Percentiles rank a stretch among this genome's conserved stretches.
Conservation (phyloP, 1,140 invertebrate species). For the Orius insidiosus region DNA sequence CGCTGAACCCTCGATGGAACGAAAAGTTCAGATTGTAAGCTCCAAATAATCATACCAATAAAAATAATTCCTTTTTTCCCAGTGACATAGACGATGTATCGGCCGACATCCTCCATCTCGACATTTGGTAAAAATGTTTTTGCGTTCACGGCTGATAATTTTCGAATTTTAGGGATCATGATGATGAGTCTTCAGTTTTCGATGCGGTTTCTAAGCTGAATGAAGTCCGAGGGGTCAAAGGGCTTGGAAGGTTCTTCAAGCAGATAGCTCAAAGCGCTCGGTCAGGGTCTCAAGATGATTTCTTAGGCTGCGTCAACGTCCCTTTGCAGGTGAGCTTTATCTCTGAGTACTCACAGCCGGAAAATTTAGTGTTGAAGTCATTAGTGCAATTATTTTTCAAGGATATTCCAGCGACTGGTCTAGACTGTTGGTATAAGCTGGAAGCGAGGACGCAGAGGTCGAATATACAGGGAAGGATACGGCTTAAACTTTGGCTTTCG, state of each 20-base stretch:
- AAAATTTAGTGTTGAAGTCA: no score
- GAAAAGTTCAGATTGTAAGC: slow-evolving; percentile 94
- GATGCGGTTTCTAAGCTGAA: slow-evolving; percentile 89
- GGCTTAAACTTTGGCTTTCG: slow-evolving; percentile 74
- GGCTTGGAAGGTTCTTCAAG: slow-evolving; percentile 85
- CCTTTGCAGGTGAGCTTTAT: slow-evolving; percentile 37
- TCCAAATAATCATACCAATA: neutral
- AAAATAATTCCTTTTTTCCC: slow-evolving; percentile 13
- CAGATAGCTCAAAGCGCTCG: slow-evolving; percentile 90
- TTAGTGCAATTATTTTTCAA: slow-evolving; percentile 24
- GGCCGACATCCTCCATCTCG: slow-evolving; percentile 73
- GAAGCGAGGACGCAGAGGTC: slow-evolving; percentile 77
- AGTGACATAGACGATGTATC: slow-evolving; percentile 83
- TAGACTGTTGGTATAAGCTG: slow-evolving; percentile 79
- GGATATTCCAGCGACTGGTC: slow-evolving; percentile 82
- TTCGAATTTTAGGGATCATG: slow-evolving; percentile 56
- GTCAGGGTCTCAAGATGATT: slow-evolving; percentile 80
- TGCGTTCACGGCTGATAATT: neutral
- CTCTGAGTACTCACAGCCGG: no score
- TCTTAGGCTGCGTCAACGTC: slow-evolving; percentile 66
- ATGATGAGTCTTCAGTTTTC: slow-evolving; percentile 86
- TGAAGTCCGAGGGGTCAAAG: slow-evolving; percentile 81
- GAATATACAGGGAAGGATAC: slow-evolving; percentile 73
- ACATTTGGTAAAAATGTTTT: slow-evolving; percentile 60
- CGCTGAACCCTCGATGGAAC: slow-evolving; percentile 86